Evolutionary conservation across 2,888 invertebrate species (phyloP).

Genomic region (Acanthosoma haemorrhoidale): DNA sequence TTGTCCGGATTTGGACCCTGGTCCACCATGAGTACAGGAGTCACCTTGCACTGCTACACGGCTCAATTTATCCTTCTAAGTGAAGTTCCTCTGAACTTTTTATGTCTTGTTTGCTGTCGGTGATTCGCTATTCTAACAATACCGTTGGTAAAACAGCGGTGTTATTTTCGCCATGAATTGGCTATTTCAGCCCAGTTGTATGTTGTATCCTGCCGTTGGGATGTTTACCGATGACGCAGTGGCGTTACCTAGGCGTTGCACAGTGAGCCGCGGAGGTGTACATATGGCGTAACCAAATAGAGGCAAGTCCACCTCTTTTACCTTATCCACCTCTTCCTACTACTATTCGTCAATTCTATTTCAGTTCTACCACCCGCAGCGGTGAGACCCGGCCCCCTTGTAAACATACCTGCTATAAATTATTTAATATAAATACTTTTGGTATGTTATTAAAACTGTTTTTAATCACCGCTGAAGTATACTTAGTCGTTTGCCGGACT

Average conservation of each 20-base stretch:
- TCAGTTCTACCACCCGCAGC: neutral
- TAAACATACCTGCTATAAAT: neutral
- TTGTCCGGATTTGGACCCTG: no score
- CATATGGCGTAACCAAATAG: neutral
- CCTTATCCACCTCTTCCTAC: neutral
- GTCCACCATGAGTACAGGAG: no score
- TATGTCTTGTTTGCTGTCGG: neutral
- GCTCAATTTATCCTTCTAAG: no score
- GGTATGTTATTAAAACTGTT: conserved; percentile 7
- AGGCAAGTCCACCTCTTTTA: neutral
- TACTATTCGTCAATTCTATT: neutral
- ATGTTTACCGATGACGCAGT: neutral
- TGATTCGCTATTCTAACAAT: neutral
- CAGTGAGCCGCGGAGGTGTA: neutral
- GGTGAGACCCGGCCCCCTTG: neutral
- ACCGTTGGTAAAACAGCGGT: neutral
- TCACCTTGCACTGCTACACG: no score
- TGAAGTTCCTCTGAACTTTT: neutral
- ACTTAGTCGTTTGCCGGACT: neutral
- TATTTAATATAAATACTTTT: neutral
- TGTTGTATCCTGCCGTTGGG: no score
- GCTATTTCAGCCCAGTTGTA: no score
- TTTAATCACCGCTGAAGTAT: neutral
- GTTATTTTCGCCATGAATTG: no score
- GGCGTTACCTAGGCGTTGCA: no score